A percentile compares a stretch with the other conserved stretches of the same genome.
Conservation (phyloP, 1,140 invertebrate species). For the Drepana arcuata region DNA sequence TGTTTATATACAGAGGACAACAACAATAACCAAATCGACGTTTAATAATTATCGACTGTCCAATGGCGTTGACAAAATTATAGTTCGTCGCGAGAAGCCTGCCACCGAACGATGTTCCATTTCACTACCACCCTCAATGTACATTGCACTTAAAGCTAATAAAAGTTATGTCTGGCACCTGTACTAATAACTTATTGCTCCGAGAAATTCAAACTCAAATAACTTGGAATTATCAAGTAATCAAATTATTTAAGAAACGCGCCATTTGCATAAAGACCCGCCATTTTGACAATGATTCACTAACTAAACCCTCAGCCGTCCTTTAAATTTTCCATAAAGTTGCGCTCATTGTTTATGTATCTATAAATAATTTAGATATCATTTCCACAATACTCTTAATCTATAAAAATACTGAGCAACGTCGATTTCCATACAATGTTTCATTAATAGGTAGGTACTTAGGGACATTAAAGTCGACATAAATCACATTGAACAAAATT, state of each 20-base stretch:
- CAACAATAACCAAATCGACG: slow-evolving; percentile 53
- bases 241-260: too few species aligned
- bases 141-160: slow-evolving; percentile 27
- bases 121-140: slow-evolving; percentile 17
- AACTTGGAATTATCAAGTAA: too few species aligned
- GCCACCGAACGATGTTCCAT: slow-evolving; percentile 13
- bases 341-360: slow-evolving; percentile 34
- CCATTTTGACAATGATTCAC: slow-evolving; percentile 44
- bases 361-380: slow-evolving; percentile 55
- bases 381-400: slow-evolving; percentile 52
- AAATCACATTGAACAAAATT: slow-evolving; percentile 41
- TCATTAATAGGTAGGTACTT: slow-evolving; percentile 35
- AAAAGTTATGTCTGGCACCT: slow-evolving; percentile 30
- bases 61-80: slow-evolving; percentile 31
- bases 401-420: slow-evolving; percentile 70
- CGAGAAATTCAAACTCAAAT: slow-evolving; percentile 22
- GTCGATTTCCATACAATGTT: slow-evolving; percentile 53
- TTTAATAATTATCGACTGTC: slow-evolving; percentile 26
- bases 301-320: slow-evolving; percentile 41
- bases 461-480: slow-evolving; percentile 29
- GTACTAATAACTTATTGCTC: slow-evolving; percentile 32
- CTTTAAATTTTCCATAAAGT: slow-evolving; percentile 36
- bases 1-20: slow-evolving; percentile 62
- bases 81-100: slow-evolving; percentile 11
- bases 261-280: too few species aligned